phyloP scores from a whole-genome alignment of 2,797 vertebrate species.

The Pangasius macronema region DNA sequence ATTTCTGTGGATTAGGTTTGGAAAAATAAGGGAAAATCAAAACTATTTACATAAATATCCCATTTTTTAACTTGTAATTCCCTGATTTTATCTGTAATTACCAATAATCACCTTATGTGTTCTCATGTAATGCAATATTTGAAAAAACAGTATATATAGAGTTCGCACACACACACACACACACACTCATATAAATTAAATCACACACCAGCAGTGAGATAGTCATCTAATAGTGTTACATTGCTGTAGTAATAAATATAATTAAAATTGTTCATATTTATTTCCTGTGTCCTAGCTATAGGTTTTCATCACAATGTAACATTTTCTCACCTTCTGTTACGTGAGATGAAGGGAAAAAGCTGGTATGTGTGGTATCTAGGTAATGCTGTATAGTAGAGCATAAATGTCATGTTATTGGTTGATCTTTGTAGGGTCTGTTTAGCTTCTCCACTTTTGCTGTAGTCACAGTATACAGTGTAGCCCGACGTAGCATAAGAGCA shows the following conservation, averaged over 20 bases:
- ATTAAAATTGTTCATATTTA: neutral
- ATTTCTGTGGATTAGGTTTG: neutral
- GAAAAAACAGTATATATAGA: neutral
- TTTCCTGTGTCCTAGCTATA: conserved; percentile 28
- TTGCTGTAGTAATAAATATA: neutral
- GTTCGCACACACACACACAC: neutral
- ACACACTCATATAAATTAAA: neutral
- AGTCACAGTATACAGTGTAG: neutral
- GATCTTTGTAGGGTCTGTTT: neutral
- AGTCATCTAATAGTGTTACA: neutral
- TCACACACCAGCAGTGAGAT: neutral
- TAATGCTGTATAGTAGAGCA: neutral
- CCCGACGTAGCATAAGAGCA: neutral
- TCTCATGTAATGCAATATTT: neutral
- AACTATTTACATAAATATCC: neutral
- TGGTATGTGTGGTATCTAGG: conserved; percentile 23
- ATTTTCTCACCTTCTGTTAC: conserved; percentile 27
- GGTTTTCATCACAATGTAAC: conserved; percentile 29
- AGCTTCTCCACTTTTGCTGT: neutral
- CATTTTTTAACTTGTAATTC: neutral
- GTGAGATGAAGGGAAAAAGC: conserved; percentile 14
- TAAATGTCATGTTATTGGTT: neutral
- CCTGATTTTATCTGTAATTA: neutral
- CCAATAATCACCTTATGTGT: neutral
- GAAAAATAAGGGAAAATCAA: neutral